phyloP scores from a whole-genome alignment of 2,888 invertebrate species.

The Trissonchulus sp. region DNA sequence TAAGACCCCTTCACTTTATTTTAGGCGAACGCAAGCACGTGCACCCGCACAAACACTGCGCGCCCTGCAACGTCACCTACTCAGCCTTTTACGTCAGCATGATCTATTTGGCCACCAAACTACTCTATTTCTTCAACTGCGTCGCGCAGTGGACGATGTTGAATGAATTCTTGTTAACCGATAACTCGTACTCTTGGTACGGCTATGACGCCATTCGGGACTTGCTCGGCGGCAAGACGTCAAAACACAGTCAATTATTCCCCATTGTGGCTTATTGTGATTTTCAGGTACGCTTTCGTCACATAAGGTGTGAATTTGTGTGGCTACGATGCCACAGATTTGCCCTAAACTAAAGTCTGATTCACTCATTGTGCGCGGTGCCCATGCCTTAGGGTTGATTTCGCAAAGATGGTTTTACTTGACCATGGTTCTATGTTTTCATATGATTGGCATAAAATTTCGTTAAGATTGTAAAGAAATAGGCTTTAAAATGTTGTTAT shows the following conservation, averaged over 20 bases:
- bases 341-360: too few species aligned
- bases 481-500: too few species aligned
- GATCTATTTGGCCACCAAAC: slow-evolving; percentile 48
- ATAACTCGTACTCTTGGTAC: slow-evolving; percentile 44
- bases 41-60: slow-evolving; percentile 43
- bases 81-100: slow-evolving; percentile 48
- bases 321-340: too few species aligned
- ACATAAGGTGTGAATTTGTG: too few species aligned
- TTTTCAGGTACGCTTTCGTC: slow-evolving; percentile 42
- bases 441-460: too few species aligned
- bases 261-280: slow-evolving; percentile 49
- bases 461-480: too few species aligned
- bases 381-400: too few species aligned
- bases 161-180: slow-evolving; percentile 46
- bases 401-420: too few species aligned
- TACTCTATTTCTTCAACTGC: slow-evolving; percentile 49
- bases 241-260: slow-evolving; percentile 47
- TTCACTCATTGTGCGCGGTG: too few species aligned
- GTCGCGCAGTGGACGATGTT: slow-evolving; percentile 45
- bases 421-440: too few species aligned
- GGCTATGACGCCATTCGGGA: slow-evolving; percentile 45
- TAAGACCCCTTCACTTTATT: too few species aligned
- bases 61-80: slow-evolving; percentile 48
- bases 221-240: slow-evolving; percentile 43
- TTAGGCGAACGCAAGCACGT: slow-evolving; percentile 39